Base-by-base conservation (phyloP, 2,888 invertebrate species). In the Andrena chrysosceles region DNA sequence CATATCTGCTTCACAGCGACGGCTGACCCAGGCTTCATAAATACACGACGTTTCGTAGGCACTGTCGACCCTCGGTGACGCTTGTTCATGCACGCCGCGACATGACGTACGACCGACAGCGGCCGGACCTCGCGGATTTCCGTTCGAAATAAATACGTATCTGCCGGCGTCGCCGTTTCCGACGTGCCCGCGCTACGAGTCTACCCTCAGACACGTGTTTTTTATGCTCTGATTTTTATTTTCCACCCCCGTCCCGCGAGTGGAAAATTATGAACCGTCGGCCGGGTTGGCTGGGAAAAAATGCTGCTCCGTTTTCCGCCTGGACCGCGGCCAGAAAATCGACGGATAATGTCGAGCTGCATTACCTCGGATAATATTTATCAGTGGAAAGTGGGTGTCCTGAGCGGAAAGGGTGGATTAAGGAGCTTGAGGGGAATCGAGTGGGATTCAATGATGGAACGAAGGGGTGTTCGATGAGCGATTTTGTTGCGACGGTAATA, bases 101-200 rank as follows among this genome's bases (percentile, higher is more conserved):
- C 77, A 83, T 87, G 87, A 88, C 85, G 78, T 87, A 84, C 84
- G 89, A 81, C 76, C 87, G 83, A 85, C 83, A 83, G 82, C 59
- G 49, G 77, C 85, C 83, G 83, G 74, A 85, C 81, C 82, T 78
- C 77, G 75, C 87, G 89, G 88, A 90, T 91, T 89, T 91, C 87
- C 87, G 85, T 83, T 86, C 74, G 85, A 87, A 88, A 91, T 90
- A 88, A 89, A 91, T 90, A 88, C 85, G 85, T 83, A 87, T 84
- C 86, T 77, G 76, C 69, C 67, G 60, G 56, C 23, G 56, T 64
- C 79, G 42, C 42, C 59, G 85, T 59, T 72, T 83, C 83, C 80
- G 85, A 69, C 85, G 62, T 73, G 66, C 13, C n/a, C 16, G 35
- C 56, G 63, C 72, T 52, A 75, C 76, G 73, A 69, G 67, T 54